Conservation (phyloP, 2,113 vertebrate species). For the Chaenocephalus aceratus region DNA sequence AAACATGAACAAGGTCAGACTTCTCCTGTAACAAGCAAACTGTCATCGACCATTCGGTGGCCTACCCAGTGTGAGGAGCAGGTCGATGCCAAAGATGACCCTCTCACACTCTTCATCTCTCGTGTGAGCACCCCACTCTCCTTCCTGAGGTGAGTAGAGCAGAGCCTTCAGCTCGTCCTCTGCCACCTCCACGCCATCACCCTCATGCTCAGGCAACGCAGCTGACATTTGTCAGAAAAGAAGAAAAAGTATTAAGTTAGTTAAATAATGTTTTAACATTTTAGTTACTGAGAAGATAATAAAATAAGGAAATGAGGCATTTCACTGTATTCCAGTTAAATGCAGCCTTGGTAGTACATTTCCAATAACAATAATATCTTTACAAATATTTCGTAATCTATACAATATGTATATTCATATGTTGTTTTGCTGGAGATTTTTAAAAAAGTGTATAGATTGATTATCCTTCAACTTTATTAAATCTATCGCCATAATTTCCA, state of each 20-base stretch:
- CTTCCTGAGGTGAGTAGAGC: conserved; percentile 94
- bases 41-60: background rate
- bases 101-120: conserved; percentile 95
- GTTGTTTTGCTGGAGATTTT: background rate
- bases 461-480: no score
- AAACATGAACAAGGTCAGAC: background rate
- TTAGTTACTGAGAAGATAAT: no score
- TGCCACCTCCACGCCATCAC: conserved; percentile 93
- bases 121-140: conserved; percentile 94
- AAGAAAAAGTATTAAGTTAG: background rate
- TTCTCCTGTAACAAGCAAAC: background rate
- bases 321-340: no score
- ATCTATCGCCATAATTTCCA: no score
- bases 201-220: conserved; percentile 91
- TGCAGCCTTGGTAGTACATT: no score
- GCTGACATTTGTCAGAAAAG: conserved; percentile 58
- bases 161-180: conserved; percentile 93
- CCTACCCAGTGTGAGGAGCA: conserved; percentile 93
- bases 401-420: background rate
- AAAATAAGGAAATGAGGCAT: no score
- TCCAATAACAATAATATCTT: background rate
- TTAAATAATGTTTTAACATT: no score
- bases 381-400: background rate
- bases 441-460: no score
- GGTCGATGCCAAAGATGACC: conserved; percentile 91